Evolutionary conservation across 2,888 invertebrate genomes (phyloP), one percentile per base, ranked within the genome.

Genomic region (Periphyllus acericola): DNA sequence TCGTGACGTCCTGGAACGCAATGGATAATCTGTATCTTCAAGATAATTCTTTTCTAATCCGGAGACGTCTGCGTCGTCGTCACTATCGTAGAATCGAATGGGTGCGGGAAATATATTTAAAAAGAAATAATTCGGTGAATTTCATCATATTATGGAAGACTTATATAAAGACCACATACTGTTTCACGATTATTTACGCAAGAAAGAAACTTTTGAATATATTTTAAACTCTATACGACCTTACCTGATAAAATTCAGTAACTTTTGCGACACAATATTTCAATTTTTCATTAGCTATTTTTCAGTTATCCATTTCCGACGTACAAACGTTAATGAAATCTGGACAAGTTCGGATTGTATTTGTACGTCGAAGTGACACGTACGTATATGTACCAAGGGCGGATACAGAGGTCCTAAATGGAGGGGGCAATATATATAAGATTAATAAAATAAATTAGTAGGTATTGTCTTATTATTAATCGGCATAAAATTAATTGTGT

Each of bases 61-160:
- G 75, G 52, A 79, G 79, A 79, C 84, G 76, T n/a, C n/a, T n/a
- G n/a, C n/a, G n/a, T n/a, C n/a, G 76, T 36, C 55, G 84, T 66
- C 76, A 36, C 25, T 76, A 84, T 84, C 84, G 84, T 66, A 84
- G 75, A 84, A 84, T 66, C 66, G 80, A 80, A 80, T 66, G 88
- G 74, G 72, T 82, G 21, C 74, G 72, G 36, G 81, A 80, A 80
- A 86, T 86, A 79, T 76, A 80, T 79, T 79, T 68, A 79, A 86
- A 86, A 86, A 86, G 80, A 86, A 72, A 72, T 66, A 82, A 80
- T 81, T 88, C 71, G 82, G 82, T 40, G 82, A 81, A 88, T 88
- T 88, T 71, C 88, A 88, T 88, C 88, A 88, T 74, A 72, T 88
- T 55, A 79, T 71, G 78, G 71, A 68, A 88, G 82, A 88, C 88